A percentile compares a stretch with the other conserved stretches of the same genome.
Conservation (phyloP, 2,888 invertebrate species). For the Napeogenes sylphis region DNA sequence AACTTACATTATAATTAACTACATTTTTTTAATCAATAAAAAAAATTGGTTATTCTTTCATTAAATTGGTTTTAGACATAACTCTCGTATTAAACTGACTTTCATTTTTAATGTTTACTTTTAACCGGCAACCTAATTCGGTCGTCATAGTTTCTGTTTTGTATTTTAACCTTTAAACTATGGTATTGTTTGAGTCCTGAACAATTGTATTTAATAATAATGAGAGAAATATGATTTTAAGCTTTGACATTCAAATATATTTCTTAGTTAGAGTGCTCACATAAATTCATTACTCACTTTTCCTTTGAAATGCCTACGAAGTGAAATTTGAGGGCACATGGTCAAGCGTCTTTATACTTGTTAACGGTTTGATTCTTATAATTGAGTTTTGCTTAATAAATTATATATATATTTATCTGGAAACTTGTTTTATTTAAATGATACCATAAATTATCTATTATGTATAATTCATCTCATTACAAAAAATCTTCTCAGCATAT, state of each 20-base stretch:
- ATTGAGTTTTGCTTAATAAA: conserved; percentile 5
- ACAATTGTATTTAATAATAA: background rate
- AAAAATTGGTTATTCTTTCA: too few species aligned
- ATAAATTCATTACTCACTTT: conserved; percentile 16
- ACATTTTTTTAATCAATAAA: too few species aligned
- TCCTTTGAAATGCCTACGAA: conserved; percentile 16
- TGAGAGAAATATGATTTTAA: too few species aligned
- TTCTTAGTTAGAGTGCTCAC: background rate
- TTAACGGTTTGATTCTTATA: conserved; percentile 12
- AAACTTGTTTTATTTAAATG: too few species aligned
- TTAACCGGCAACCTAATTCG: background rate
- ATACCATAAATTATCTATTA: too few species aligned
- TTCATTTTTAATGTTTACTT: background rate
- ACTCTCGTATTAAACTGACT: too few species aligned
- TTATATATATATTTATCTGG: too few species aligned
- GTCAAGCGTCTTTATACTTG: conserved; percentile 15
- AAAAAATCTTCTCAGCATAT: too few species aligned
- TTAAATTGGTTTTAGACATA: too few species aligned
- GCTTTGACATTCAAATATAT: background rate
- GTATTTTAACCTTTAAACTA: background rate
- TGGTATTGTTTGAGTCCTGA: background rate
- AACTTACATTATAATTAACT: too few species aligned
- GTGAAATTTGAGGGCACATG: conserved; percentile 16
- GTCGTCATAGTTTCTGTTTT: background rate
- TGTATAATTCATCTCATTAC: too few species aligned